Base-by-base conservation (phyloP, 2,797 vertebrate species). In the Sebastes cheni region DNA sequence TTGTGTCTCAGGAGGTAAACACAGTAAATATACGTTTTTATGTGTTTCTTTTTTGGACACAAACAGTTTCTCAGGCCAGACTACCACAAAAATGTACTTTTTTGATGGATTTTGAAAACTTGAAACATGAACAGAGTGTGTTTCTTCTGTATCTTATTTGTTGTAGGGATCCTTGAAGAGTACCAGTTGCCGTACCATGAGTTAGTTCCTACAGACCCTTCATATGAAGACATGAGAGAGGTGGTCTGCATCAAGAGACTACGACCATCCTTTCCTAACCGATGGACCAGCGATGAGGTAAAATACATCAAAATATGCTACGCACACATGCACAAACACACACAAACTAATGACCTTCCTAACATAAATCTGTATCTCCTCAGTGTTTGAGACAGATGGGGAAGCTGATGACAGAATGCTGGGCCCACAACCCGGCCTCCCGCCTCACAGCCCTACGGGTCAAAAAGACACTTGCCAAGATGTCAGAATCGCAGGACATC, bases 401-500 rank as follows among this genome's bases (percentile, higher is more conserved):
- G 65, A 99, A 98, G 87, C 96, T 99, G 87, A 99, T 99, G 98
- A 96, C 96, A 10, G 98, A 99, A 80, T 99, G 97, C 89, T 99
- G 98, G 98, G 97, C 98, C 54, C 97, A 99, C 75, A 99, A 95
- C 82, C 98, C 98, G 0, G 97, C 97, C 5, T 99, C 97, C 13
- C 96, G 98, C 22, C 97, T 99, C 87, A 99, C 98, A 2, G 98
- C 97, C 13, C 95, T 99, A 54, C 95, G 98, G 10, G 98, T 99
- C 79, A 99, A 99, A 97, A 99, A 99, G 85, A 99, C 98, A 4
- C 96, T 99, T 75, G 97, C 97, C 93, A 99, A 98, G 94, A 99
- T 99, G 98, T 99, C 97, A 86, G 98, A 99, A 92, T 98, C 98
- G 1, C 98, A 99, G 95, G 98, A 99, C 86, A 99, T 99, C 89